Evolutionary conservation across 2,797 vertebrate genomes (phyloP), one percentile per base, ranked within the genome.

Genomic region (Acomys russatus): DNA sequence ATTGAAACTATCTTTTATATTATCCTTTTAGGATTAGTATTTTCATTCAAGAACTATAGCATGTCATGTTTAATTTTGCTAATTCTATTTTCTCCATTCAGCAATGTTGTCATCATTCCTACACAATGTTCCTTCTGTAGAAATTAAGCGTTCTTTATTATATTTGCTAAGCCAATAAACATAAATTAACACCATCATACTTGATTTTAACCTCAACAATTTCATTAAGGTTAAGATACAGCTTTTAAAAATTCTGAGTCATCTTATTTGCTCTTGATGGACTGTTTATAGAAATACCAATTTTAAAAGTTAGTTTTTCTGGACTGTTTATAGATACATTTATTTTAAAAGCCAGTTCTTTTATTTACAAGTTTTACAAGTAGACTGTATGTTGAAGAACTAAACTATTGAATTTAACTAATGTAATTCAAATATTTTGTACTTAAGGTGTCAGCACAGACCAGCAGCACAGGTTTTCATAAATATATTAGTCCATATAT

Each of bases 91-190:
- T 83, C 22, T 83, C n/a, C 18, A 20, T 83, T 51, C 18, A 49
- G 20, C 2, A 33, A 61, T 49, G 20, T 22, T 7, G 28, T 20
- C 6, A 78, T 90, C 4, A 74, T 90, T 92, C 15, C 44, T 38
- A 56, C 11, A 71, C 11, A 25, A 56, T 87, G 66, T 17, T 4
- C 28, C 35, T 92, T 6, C 1, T 30, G 78, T 4, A 90, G 22
- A 79, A 77, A 33, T 74, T 83, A 82, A 88, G 85, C 25, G 38
- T 7, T 23, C 1, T 44, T 28, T 10, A 44, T 59, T 33, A 56
- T 87, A 74, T 92, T 94, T 96, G 6, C n/a, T 90, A 79, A 87
- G 77, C 28, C 61, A 90, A 56, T 74, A 80, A 84, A 88, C 28
- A 49, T 5, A 70, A 94, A 92, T 25, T 76, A 63, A 88, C 33